Evolutionary conservation across 2,888 invertebrate species (phyloP).

Genomic region (Zeuzera pyrina): DNA sequence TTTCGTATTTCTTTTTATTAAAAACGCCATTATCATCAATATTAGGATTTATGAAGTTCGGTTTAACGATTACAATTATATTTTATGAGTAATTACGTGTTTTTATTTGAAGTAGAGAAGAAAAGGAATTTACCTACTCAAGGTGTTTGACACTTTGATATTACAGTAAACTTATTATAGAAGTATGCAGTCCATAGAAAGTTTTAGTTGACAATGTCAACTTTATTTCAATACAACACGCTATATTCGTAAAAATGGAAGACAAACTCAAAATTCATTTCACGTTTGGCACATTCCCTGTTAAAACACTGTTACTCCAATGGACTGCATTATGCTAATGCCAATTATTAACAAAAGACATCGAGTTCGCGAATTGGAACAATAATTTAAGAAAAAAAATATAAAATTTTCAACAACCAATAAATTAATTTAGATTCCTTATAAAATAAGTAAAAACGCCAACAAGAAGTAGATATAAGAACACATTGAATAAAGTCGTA

Average conservation of each 20-base stretch:
- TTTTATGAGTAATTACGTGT: slow-evolving; percentile 69
- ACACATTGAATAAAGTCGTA: slow-evolving; percentile 64
- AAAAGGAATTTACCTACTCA: slow-evolving; percentile 53
- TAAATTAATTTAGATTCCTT: slow-evolving; percentile 73
- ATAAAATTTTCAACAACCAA: slow-evolving; percentile 69
- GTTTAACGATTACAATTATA: slow-evolving; percentile 70
- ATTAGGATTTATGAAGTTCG: slow-evolving; percentile 73
- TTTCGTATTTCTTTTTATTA: slow-evolving; percentile 72
- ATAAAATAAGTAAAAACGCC: slow-evolving; percentile 73
- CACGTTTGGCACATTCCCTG: slow-evolving; percentile 46
- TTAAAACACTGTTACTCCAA: slow-evolving; percentile 28
- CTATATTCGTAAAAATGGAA: slow-evolving; percentile 41
- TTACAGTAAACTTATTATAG: slow-evolving; percentile 15
- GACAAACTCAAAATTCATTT: slow-evolving; percentile 36
- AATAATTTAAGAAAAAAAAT: slow-evolving; percentile 65
- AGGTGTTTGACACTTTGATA: too few relatives aligned
- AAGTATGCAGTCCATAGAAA: slow-evolving; percentile 42
- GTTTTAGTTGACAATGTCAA: too few relatives aligned
- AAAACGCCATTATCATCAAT: slow-evolving; percentile 73
- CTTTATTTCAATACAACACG: too few relatives aligned
- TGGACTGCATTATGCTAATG: slow-evolving; percentile 61
- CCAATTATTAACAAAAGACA: slow-evolving; percentile 54
- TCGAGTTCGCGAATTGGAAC: slow-evolving; percentile 42
- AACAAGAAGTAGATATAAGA: slow-evolving; percentile 73
- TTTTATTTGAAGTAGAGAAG: slow-evolving; percentile 55